These are phyloP conservation scores for Cantharis lateralis DNA, from an alignment of 2,888 invertebrate species.

Conservation along the genomic window DNA sequence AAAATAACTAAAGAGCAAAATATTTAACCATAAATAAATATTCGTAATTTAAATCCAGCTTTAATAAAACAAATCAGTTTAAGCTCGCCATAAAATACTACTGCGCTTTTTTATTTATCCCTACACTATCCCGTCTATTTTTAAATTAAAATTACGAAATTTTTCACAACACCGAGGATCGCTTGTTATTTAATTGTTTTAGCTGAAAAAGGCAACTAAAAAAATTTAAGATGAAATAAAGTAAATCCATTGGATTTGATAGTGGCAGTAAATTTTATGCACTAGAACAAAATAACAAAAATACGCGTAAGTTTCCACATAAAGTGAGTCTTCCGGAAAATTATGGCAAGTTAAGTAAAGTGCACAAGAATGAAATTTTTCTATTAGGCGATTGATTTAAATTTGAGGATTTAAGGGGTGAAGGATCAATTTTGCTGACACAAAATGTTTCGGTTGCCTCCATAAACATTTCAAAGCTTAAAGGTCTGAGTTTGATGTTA, in stretches of 20 bases:
- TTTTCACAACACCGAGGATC: neutral
- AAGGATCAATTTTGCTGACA: constrained; percentile 23
- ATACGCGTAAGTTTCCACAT: constrained; percentile 1
- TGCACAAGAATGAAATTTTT: constrained; percentile 19
- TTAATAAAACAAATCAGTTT: neutral
- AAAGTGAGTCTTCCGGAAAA: constrained; percentile 2
- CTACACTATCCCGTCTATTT: neutral
- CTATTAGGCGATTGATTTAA: constrained; percentile 29
- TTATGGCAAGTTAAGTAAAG: constrained; percentile 6
- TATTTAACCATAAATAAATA: neutral
- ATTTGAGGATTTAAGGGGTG: constrained; percentile 20
- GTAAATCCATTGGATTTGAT: neutral
- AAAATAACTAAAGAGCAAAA: neutral
- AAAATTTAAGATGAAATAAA: neutral
- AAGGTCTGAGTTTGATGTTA: neutral
- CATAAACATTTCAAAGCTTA: constrained; percentile 25
- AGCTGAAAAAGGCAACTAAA: neutral
- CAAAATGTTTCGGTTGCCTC: constrained; percentile 18
- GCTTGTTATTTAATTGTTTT: neutral
- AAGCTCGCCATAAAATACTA: neutral
- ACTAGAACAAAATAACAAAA: neutral
- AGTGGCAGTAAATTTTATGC: constrained; percentile 3
- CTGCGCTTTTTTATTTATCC: neutral
- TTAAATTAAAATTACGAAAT: neutral
- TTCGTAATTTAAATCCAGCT: neutral